A percentile compares a stretch with the other conserved stretches of the same genome.
Conservation (phyloP, 2,888 invertebrate genomes). For the Busseola fusca region DNA sequence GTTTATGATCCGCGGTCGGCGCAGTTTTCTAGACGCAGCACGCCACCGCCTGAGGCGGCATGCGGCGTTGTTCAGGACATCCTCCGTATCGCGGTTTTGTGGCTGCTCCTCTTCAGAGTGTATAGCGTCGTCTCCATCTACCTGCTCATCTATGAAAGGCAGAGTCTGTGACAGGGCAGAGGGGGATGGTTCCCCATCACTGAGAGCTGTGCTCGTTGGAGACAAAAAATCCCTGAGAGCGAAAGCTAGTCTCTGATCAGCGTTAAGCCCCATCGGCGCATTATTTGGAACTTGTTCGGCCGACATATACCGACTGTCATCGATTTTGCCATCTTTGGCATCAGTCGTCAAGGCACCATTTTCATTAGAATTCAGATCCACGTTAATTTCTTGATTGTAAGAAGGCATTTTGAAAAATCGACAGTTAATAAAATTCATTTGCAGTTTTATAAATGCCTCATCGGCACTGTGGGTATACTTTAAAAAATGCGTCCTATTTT, state of each 20-base stretch:
- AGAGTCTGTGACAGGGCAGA: conserved; percentile 72
- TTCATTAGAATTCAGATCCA: conserved; percentile 81
- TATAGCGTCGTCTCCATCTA: conserved; percentile 69
- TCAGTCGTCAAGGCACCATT: conserved; percentile 74
- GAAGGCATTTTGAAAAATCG: conserved; percentile 81
- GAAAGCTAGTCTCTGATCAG: conserved; percentile 80
- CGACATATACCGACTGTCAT: conserved; percentile 69
- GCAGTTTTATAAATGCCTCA: conserved; percentile 41
- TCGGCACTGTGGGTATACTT: conserved; percentile 17
- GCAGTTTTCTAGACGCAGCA: conserved; percentile 86
- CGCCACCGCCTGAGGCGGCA: conserved; percentile 86
- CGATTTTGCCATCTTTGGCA: conserved; percentile 71
- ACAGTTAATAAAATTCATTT: conserved; percentile 66
- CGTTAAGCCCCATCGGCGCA: conserved; percentile 74
- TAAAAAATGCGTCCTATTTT: conserved; percentile 37
- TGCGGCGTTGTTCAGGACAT: conserved; percentile 83
- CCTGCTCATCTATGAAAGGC: conserved; percentile 82
- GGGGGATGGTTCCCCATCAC: conserved; percentile 72
- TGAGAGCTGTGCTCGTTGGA: conserved; percentile 66
- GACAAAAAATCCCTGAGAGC: conserved; percentile 81
- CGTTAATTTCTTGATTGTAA: conserved; percentile 81
- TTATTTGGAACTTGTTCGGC: conserved; percentile 67
- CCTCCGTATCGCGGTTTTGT: conserved; percentile 77
- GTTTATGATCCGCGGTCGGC: conserved; percentile 85
- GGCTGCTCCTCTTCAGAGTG: conserved; percentile 80